Conservation (phyloP, 2,888 invertebrate species). For the Dioctria rufipes region DNA sequence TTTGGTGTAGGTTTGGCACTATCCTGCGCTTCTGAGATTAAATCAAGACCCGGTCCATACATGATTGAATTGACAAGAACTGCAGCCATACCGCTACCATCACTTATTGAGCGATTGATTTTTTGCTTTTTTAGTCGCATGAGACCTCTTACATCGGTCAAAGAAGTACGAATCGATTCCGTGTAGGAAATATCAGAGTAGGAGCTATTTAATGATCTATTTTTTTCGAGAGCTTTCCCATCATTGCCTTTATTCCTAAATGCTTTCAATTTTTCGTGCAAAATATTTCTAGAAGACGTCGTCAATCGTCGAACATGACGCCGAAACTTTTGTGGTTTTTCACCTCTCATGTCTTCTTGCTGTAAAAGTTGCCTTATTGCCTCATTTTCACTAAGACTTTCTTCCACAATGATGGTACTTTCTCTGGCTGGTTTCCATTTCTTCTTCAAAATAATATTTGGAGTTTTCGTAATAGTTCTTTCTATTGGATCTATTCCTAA, state of each 20-base stretch:
- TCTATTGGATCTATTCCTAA: slow-evolving; percentile 63
- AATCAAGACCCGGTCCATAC: slow-evolving; percentile 75
- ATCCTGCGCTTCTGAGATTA: slow-evolving; percentile 75
- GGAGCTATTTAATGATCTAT: slow-evolving; percentile 72
- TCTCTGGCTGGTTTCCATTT: slow-evolving; percentile 61
- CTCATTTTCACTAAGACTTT: slow-evolving; percentile 66
- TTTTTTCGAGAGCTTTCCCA: slow-evolving; percentile 69
- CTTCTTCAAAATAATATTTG: slow-evolving; percentile 60
- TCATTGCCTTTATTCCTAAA: slow-evolving; percentile 75
- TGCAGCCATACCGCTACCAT: slow-evolving; percentile 78
- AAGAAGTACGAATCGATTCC: slow-evolving; percentile 67
- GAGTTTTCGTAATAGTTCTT: slow-evolving; percentile 60
- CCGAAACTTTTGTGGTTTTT: slow-evolving; percentile 72
- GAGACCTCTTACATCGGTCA: slow-evolving; percentile 69
- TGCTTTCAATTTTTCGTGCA: slow-evolving; percentile 77
- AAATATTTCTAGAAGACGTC: slow-evolving; percentile 75
- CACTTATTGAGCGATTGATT: slow-evolving; percentile 66
- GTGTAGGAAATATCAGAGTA: slow-evolving; percentile 72
- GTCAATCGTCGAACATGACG: slow-evolving; percentile 78
- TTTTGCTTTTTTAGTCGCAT: slow-evolving; percentile 65
- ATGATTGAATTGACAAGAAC: slow-evolving; percentile 78
- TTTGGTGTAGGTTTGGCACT: slow-evolving; percentile 47
- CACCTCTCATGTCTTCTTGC: slow-evolving; percentile 76
- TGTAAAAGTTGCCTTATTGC: slow-evolving; percentile 71
- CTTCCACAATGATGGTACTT: slow-evolving; percentile 61